A percentile compares a stretch with the other conserved stretches of the same genome.
Evolutionary conservation across 1,140 invertebrate species (phyloP).

Genomic region (Papilio dardanus): DNA sequence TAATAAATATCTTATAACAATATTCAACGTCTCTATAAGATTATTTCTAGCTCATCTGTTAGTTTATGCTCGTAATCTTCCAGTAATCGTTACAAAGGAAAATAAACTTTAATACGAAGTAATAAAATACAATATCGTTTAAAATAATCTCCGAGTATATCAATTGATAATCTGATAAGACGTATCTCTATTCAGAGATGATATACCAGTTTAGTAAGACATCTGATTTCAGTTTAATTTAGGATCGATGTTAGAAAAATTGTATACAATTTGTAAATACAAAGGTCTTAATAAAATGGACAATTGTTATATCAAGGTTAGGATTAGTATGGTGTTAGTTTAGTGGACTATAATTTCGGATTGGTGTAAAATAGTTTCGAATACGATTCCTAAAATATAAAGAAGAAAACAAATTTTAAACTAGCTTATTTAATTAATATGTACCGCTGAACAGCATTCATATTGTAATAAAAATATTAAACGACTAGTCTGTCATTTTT

Average conservation of each 20-base stretch:
- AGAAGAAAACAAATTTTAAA: not conserved
- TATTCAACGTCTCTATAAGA: not conserved
- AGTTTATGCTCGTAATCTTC: slow-evolving; percentile 39
- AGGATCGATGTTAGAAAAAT: not conserved
- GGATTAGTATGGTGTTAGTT: not conserved
- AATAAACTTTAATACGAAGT: not conserved
- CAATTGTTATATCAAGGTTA: not conserved
- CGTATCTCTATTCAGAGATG: not conserved
- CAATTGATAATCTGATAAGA: slow-evolving; percentile 30
- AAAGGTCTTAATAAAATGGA: slow-evolving; percentile 14
- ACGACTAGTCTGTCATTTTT: not conserved
- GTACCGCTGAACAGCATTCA: too few relatives aligned
- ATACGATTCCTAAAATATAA: not conserved
- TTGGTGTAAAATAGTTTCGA: not conserved
- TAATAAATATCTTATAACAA: not conserved
- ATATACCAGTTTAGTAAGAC: slow-evolving; percentile 14
- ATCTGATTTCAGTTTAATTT: not conserved
- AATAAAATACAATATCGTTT: slow-evolving; percentile 30
- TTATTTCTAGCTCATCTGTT: slow-evolving; percentile 2
- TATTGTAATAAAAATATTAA: too few relatives aligned
- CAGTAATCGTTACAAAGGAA: slow-evolving; percentile 14
- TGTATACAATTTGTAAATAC: not conserved
- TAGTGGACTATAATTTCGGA: not conserved
- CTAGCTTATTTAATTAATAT: too few relatives aligned
- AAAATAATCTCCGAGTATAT: slow-evolving; percentile 36